Conservation (phyloP, 2,797 vertebrate genomes). For the Sebastolobus alascanus region DNA sequence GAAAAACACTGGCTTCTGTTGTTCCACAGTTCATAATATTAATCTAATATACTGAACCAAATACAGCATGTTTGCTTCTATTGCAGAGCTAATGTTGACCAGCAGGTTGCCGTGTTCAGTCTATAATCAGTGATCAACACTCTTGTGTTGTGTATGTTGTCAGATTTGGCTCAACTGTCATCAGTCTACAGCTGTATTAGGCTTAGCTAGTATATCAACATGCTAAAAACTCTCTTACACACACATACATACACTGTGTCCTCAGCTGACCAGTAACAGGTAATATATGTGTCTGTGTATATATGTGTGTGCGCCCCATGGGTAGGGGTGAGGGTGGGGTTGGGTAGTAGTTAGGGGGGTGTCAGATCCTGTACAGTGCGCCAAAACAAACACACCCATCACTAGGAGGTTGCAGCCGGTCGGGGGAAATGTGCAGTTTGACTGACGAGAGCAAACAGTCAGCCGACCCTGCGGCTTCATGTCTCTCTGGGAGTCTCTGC, state of each 20-base stretch:
- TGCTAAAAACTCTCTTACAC: not conserved
- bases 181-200: not conserved
- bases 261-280: conserved; percentile 40
- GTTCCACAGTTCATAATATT: not conserved
- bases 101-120: conserved; percentile 11
- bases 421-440: conserved; percentile 49
- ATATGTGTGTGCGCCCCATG: conserved; percentile 11
- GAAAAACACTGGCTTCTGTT: conserved; percentile 12
- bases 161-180: too few species aligned
- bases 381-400: conserved; percentile 70
- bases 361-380: conserved; percentile 57
- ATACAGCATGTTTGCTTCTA: conserved; percentile 47
- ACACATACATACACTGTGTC: conserved; percentile 8
- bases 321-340: conserved; percentile 8
- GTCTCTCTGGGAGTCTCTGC: conserved; percentile 31
- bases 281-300: conserved; percentile 12
- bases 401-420: conserved; percentile 45
- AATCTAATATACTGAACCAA: conserved; percentile 11
- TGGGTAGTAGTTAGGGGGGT: conserved; percentile 1
- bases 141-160: not conserved
- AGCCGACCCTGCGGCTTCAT: conserved; percentile 23
- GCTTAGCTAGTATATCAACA: not conserved
- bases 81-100: conserved; percentile 23
- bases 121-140: not conserved
- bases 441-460: conserved; percentile 65